Evolutionary conservation across 2,797 vertebrate genomes (phyloP), one percentile per base, ranked within the genome.

Genomic region (Chaunax sp.): DNA sequence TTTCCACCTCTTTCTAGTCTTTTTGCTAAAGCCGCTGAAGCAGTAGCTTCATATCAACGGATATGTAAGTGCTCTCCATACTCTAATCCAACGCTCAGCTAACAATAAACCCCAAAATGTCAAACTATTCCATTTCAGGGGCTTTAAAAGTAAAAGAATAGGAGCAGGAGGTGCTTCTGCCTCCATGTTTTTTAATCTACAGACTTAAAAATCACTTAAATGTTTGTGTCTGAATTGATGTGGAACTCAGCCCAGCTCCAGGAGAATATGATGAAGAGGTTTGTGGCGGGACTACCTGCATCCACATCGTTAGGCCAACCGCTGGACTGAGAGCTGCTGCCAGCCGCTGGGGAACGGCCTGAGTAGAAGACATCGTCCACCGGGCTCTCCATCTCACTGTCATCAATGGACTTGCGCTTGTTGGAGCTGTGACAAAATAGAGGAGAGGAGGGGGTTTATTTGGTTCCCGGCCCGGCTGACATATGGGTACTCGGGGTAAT

Each of bases 341-440:
- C 95, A 2, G 97, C 96, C 5, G 97, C 96, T 0, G 97, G 97
- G 63, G 97, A 98, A 41, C 96, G 95, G 58, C 96, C 95, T 2
- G 96, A 95, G 82, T 97, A 98, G 92, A 98, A 98, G 77, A 97
- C 97, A 23, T 98, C 96, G 2, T 98, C 96, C 59, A 97, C 96
- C 5, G 97, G 97, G 75, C 96, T 97, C 91, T 98, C 97, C 95
- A 98, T 96, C 89, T 98, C 97, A 16, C 95, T 97, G 95, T 98
- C 97, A 54, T 98, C 97, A 75, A 98, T 95, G 51, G 97, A 97
- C 91, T 98, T 98, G 75, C 96, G 95, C 91, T 98, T 97, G 87
- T 96, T 97, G 87, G 96, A 96, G 93, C 96, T 97, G 87, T 61
- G 40, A 62, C 33, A n/a, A 33, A 23, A 64, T 67, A 12, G 63